Evolutionary conservation across 2,113 vertebrate genomes (phyloP).

Genomic region (Cyanoderma ruficeps): DNA sequence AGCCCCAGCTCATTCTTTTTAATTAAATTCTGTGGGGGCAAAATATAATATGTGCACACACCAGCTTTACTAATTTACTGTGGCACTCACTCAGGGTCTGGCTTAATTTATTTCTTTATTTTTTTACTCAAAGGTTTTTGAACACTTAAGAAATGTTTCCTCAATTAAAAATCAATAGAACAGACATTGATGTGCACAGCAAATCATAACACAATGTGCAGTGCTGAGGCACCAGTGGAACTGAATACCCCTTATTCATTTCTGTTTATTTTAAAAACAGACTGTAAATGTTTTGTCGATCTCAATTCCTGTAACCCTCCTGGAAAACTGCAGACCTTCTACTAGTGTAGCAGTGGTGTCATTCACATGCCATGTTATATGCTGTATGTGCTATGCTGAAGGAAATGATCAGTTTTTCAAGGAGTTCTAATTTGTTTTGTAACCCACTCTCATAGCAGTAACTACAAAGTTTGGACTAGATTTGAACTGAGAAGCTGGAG

Average conservation of each 20-base stretch:
- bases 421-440: not conserved
- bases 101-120: constrained; percentile 21
- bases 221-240: not conserved
- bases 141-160: constrained; percentile 58
- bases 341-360: not conserved
- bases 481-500: not conserved
- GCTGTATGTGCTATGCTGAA: not conserved
- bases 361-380: not conserved
- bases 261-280: not conserved
- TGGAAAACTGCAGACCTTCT: not conserved
- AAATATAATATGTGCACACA: not conserved
- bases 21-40: constrained; percentile 39
- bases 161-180: constrained; percentile 71
- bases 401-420: not conserved
- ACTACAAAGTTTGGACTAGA: not conserved
- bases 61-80: constrained; percentile 18
- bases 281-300: not conserved
- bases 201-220: constrained; percentile 6
- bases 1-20: constrained; percentile 32
- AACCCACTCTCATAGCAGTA: not conserved
- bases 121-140: constrained; percentile 60
- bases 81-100: constrained; percentile 34
- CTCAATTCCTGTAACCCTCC: not conserved
- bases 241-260: not conserved
- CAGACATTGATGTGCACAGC: not conserved